Conservation (phyloP, 1,140 invertebrate species). For the Sarcophaga peregrina region DNA sequence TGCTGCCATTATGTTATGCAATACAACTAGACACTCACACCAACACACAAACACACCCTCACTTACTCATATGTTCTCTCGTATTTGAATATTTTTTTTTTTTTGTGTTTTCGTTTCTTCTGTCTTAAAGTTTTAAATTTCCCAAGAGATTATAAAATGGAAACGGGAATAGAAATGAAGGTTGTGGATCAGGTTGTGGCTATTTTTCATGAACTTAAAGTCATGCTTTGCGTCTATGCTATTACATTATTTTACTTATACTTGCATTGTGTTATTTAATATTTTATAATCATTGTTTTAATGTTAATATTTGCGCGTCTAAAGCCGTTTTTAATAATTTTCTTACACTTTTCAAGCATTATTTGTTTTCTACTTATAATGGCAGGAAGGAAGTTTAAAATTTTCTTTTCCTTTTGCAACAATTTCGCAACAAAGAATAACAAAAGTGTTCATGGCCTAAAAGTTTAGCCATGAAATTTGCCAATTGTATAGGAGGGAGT, state of each 20-base stretch:
- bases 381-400: no score
- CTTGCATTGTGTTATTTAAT: background rate
- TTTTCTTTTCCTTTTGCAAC: no score
- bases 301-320: background rate
- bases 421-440: no score
- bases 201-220: background rate
- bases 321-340: no score
- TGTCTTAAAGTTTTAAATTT: background rate
- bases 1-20: background rate
- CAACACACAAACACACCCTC: background rate
- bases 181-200: background rate
- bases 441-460: no score
- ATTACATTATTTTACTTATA: no score
- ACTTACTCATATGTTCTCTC: background rate
- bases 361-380: no score
- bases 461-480: no score
- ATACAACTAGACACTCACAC: no score
- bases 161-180: background rate
- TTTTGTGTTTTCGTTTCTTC: background rate
- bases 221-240: no score
- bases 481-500: no score
- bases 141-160: background rate
- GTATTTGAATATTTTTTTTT: background rate
- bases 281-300: conserved; percentile 11
- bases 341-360: no score